Evolutionary conservation across 53 echinoderm and acorn worm genomes (phyloP), one percentile per base, ranked within the genome.

Genomic region (Stichopus horrens): DNA sequence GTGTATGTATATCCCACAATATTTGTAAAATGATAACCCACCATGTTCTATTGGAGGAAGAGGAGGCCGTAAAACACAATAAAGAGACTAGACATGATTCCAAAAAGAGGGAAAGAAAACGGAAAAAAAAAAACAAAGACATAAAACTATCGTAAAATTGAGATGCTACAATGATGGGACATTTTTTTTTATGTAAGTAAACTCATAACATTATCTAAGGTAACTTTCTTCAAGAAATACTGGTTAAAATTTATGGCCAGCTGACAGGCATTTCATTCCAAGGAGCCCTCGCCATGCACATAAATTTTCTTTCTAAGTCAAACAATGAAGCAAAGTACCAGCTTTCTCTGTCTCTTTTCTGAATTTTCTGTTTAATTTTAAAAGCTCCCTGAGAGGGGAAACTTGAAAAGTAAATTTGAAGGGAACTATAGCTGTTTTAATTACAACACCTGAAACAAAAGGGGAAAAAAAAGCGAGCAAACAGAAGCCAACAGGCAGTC

Each of bases 391-490:
- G 59, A 9, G 59, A 59, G 11, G 59, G 11, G 4, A 59, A 11
- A 1, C 8, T 11, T 59, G 59, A 8, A 59, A 9, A 11, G 59
- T 59, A 59, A 59, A 59, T 71, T 71, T 71, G 71, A 18, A 16
- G 7, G 16, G 63, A 63, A 71, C 71, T 71, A 20, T 71, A 71
- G 71, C 71, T 71, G 71, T 71, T 71, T 71, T 71, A 71, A 71
- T 71, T 71, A 71, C 71, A 71, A 71, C 71, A 71, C 71, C 71
- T 71, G 71, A 71, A 13, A 71, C 18, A 71, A 71, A 18, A 18
- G 18, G 71, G n/a, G n/a, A n/a, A 18, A 7, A 68, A 68, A 71
- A 7, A 71, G 71, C 18, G n/a, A 71, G 7, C 63, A 20, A 71
- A 20, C 71, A n/a, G 71, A 10, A 10, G 63, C 63, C 37, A 37